Conservation (phyloP, 2,888 invertebrate species). For the Hecatera dysodea region DNA sequence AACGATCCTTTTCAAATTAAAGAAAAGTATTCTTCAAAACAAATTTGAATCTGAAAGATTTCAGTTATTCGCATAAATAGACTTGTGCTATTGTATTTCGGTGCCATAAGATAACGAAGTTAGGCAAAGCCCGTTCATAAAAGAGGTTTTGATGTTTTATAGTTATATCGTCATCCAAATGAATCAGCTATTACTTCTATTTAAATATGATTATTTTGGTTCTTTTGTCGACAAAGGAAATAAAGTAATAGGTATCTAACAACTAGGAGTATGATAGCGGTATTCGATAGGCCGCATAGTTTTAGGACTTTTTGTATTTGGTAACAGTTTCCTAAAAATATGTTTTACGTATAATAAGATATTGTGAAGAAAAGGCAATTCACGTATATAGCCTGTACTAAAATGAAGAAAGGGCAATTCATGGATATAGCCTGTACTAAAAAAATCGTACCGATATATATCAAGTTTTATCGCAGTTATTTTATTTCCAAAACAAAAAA, state of each 20-base stretch:
- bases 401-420: neutral
- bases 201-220: conserved; percentile 25
- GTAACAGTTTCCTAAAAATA: neutral
- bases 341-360: neutral
- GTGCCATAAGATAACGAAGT: conserved; percentile 5
- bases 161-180: conserved; percentile 35
- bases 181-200: conserved; percentile 31
- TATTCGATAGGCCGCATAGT: neutral
- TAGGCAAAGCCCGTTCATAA: conserved; percentile 26
- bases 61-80: neutral
- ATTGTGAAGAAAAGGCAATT: neutral
- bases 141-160: conserved; percentile 47
- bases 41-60: neutral
- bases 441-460: neutral
- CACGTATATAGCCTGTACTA: neutral
- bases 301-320: neutral
- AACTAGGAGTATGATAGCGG: conserved; percentile 13
- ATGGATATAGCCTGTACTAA: neutral
- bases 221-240: conserved; percentile 19
- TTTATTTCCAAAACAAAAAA: too few species aligned
- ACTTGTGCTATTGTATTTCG: conserved; percentile 17
- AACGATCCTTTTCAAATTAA: neutral
- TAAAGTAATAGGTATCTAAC: conserved; percentile 2
- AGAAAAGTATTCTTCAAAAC: neutral
- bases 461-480: too few species aligned